A percentile compares a stretch with the other conserved stretches of the same genome.
These are phyloP conservation scores for Rana temporaria DNA, from an alignment of 2,113 vertebrate genomes.

Conservation along the genomic window DNA sequence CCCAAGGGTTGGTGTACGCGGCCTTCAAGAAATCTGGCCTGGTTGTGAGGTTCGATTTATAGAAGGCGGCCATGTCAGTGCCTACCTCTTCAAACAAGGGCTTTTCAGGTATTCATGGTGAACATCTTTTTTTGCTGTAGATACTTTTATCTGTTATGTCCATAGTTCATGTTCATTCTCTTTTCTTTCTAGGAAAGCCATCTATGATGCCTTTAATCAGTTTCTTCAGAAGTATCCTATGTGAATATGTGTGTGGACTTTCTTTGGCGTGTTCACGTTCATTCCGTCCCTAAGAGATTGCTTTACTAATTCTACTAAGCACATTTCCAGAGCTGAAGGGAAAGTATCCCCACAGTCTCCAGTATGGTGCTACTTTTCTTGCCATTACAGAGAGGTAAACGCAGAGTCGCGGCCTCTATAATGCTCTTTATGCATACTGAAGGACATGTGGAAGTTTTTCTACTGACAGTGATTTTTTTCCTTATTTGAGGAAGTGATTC, in stretches of 20 bases:
- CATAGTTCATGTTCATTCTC: constrained; percentile 12
- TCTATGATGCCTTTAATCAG: constrained; percentile 93
- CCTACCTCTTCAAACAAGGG: constrained; percentile 97
- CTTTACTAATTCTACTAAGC: background rate
- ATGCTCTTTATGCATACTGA: background rate
- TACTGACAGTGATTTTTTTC: background rate
- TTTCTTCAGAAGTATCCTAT: constrained; percentile 88
- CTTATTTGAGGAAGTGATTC: background rate
- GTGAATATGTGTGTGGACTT: constrained; percentile 36
- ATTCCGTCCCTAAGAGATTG: constrained; percentile 42
- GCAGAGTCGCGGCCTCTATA: background rate
- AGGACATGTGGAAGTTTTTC: background rate
- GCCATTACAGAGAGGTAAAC: background rate
- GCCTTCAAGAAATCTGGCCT: constrained; percentile 96
- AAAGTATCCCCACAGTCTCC: background rate
- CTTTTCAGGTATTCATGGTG: constrained; percentile 83
- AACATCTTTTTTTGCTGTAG: background rate
- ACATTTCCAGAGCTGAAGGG: background rate
- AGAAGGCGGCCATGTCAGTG: constrained; percentile 93
- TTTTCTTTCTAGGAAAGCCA: constrained; percentile 81
- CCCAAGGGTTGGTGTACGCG: constrained; percentile 92
- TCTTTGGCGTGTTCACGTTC: background rate
- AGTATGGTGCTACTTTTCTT: background rate
- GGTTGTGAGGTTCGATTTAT: constrained; percentile 94
- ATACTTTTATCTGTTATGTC: background rate